phyloP scores from a whole-genome alignment of 2,113 vertebrate species.

The Panthera uncia region DNA sequence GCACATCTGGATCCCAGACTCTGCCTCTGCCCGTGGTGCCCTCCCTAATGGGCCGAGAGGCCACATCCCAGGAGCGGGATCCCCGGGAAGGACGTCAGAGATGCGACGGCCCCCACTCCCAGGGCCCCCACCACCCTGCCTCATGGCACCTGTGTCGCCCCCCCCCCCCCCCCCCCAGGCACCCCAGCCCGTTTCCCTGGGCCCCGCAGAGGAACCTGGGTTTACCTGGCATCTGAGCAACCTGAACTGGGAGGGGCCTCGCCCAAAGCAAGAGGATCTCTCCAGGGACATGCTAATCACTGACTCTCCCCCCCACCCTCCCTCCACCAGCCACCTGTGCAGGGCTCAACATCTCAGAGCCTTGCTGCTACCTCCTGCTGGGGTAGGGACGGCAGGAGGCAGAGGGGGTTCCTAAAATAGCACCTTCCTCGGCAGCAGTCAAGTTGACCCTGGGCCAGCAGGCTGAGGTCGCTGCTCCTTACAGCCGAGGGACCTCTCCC shows the following conservation, averaged over 20 bases:
- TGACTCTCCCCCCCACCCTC: accelerated
- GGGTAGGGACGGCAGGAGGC: accelerated
- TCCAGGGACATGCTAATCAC: accelerated
- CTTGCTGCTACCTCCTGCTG: background rate
- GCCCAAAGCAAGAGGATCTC: background rate
- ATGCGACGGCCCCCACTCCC: accelerated
- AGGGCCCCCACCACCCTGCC: background rate
- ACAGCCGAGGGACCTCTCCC: background rate
- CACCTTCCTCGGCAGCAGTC: background rate
- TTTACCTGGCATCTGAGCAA: background rate
- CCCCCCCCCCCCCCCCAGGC: background rate
- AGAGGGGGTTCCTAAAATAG: accelerated
- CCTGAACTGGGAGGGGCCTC: background rate
- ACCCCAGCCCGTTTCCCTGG: background rate
- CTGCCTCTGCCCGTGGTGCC: background rate
- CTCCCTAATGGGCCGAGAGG: accelerated
- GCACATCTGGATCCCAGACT: background rate
- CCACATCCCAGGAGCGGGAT: background rate
- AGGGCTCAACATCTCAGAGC: background rate
- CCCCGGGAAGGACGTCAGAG: background rate
- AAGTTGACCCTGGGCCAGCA: background rate
- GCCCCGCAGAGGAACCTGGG: background rate
- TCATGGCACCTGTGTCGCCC: background rate
- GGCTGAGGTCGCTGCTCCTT: background rate
- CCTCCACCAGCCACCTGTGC: accelerated